These are phyloP conservation scores for Pseudoips prasinana DNA, from an alignment of 2,888 invertebrate species.

Conservation along the genomic window DNA sequence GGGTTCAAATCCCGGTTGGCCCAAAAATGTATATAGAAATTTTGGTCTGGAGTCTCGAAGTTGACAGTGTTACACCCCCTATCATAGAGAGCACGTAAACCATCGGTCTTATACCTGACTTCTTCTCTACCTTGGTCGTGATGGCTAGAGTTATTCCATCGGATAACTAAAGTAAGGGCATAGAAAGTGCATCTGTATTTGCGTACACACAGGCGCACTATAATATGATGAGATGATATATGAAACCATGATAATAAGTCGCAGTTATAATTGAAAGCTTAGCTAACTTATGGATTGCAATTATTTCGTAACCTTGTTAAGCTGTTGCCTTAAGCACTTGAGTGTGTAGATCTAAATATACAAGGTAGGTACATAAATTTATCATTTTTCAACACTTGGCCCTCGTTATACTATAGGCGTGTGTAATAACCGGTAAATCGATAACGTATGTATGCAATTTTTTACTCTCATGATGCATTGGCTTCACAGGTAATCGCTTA, in stretches of 20 bases:
- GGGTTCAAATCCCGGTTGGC: too few relatives aligned
- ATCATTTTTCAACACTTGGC: conserved; percentile 29
- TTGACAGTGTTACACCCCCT: too few relatives aligned
- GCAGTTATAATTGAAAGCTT: background rate
- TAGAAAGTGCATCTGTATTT: too few relatives aligned
- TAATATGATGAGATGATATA: too few relatives aligned
- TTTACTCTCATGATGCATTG: conserved; percentile 40
- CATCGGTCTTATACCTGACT: too few relatives aligned
- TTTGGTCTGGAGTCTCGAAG: too few relatives aligned
- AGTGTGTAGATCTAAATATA: conserved; percentile 18
- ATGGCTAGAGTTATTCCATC: too few relatives aligned
- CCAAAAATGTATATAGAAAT: too few relatives aligned
- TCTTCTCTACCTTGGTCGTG: too few relatives aligned
- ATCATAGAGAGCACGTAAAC: too few relatives aligned
- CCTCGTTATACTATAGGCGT: conserved; percentile 22
- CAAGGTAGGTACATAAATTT: conserved; percentile 31
- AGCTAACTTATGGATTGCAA: conserved; percentile 4
- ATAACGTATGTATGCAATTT: conserved; percentile 43
- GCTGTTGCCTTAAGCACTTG: background rate
- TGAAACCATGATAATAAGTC: background rate
- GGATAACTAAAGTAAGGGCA: too few relatives aligned
- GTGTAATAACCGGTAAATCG: conserved; percentile 38
- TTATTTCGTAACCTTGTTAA: conserved; percentile 16
- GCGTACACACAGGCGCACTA: too few relatives aligned
- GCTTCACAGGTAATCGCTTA: conserved; percentile 46